Percentiles rank a stretch among this genome's conserved stretches.
Evolutionary conservation across 1,140 invertebrate genomes (phyloP).

Genomic region (Dendrolimus punctatus): DNA sequence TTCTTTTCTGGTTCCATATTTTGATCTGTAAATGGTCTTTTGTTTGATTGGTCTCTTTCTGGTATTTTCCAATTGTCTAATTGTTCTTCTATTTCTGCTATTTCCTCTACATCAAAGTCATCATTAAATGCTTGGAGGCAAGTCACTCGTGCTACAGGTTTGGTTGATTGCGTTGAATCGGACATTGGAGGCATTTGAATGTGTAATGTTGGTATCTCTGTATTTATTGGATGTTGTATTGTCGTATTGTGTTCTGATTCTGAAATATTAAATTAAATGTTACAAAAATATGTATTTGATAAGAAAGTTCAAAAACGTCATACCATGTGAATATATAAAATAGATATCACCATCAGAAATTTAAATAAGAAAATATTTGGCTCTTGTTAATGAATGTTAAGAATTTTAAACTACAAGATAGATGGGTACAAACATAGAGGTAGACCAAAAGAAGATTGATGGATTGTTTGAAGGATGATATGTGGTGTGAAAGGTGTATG

Average conservation of each 20-base stretch:
- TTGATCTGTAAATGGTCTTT: slow-evolving; percentile 22
- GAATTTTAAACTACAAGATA: no score
- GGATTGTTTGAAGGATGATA: no score
- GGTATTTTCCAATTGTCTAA: slow-evolving; percentile 4
- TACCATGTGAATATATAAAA: no score
- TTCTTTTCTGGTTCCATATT: slow-evolving; percentile 38
- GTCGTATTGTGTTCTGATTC: slow-evolving; percentile 22
- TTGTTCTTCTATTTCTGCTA: slow-evolving; percentile 42
- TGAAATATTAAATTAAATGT: slow-evolving; percentile 8
- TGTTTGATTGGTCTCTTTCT: slow-evolving; percentile 18
- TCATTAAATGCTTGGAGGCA: slow-evolving; percentile 34
- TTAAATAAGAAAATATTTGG: no score
- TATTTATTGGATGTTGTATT: slow-evolving; percentile 17
- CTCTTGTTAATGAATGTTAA: no score
- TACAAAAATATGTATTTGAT: no score
- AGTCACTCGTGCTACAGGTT: slow-evolving; percentile 25
- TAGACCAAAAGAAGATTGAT: no score
- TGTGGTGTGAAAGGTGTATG: no score
- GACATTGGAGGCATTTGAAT: slow-evolving; percentile 14
- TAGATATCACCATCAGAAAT: no score
- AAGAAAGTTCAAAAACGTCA: no score
- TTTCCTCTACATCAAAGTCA: slow-evolving; percentile 44
- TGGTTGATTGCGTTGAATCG: slow-evolving; percentile 9
- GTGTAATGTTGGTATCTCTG: slow-evolving; percentile 23
- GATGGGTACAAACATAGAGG: no score